phyloP scores from a whole-genome alignment of 2,797 vertebrate genomes.

The Simalia tracyae region DNA sequence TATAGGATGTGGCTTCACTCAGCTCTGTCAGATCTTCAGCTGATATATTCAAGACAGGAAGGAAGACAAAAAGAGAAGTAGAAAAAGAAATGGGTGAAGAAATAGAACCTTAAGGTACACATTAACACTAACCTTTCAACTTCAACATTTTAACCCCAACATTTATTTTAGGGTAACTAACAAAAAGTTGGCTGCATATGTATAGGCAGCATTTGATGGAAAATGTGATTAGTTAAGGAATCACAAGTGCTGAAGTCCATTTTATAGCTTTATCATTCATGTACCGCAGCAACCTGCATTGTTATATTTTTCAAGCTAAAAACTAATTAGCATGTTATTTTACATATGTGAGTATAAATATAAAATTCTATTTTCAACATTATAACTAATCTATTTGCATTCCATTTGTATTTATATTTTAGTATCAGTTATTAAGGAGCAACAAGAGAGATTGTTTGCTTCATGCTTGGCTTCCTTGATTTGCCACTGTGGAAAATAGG shows the following conservation, averaged over 20 bases:
- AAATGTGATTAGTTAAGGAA: not conserved
- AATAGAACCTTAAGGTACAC: not conserved
- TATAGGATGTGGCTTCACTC: constrained; percentile 71
- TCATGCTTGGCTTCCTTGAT: not conserved
- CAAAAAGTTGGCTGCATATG: not conserved
- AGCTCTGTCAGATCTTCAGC: not conserved
- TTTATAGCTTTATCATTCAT: not conserved
- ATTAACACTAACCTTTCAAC: not conserved
- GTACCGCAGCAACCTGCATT: not conserved
- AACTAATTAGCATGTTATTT: too few species aligned
- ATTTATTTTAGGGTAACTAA: not conserved
- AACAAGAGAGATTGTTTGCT: not conserved
- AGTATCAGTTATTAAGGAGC: not conserved
- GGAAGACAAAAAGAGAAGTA: constrained; percentile 16
- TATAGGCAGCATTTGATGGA: not conserved
- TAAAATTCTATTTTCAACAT: not conserved
- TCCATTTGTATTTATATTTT: not conserved
- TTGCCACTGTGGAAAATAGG: not conserved
- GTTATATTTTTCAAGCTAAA: not conserved
- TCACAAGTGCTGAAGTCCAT: not conserved
- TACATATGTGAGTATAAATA: too few species aligned
- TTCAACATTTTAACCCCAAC: not conserved
- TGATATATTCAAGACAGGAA: constrained; percentile 21
- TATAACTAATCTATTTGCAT: not conserved
- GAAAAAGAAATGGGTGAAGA: not conserved